A percentile compares a stretch with the other conserved stretches of the same genome.
These are phyloP conservation scores for Melinopterus prodromus DNA, from an alignment of 2,888 invertebrate genomes.

Conservation along the genomic window DNA sequence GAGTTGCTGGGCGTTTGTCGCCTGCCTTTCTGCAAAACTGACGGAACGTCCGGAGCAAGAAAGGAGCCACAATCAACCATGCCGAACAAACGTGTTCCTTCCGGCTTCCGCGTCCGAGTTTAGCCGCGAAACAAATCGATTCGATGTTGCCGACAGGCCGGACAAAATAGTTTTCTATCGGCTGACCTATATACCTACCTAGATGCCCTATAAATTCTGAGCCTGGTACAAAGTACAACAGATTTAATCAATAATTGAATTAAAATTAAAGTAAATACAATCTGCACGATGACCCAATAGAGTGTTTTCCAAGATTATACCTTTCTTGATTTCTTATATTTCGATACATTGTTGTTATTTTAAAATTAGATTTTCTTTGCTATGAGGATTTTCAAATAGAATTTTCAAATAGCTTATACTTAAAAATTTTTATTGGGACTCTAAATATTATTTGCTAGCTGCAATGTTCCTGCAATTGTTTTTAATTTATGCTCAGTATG, in stretches of 20 bases:
- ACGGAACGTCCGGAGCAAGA: background rate
- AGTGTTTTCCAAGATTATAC: too few species aligned
- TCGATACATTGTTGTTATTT: too few species aligned
- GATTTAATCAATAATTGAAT: background rate
- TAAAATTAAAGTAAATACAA: too few species aligned
- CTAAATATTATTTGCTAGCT: too few species aligned
- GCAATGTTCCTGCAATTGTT: too few species aligned
- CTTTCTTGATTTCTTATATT: too few species aligned
- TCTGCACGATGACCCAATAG: too few species aligned
- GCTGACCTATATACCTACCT: background rate
- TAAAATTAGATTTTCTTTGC: too few species aligned
- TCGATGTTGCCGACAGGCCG: background rate
- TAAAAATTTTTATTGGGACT: too few species aligned
- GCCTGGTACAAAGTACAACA: background rate
- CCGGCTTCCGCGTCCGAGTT: background rate
- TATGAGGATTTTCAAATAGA: too few species aligned
- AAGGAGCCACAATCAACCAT: background rate
- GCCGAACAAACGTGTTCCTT: background rate
- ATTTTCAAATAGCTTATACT: too few species aligned
- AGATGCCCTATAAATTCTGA: background rate
- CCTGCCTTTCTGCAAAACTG: background rate
- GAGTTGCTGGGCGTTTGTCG: background rate
- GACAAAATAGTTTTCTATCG: background rate
- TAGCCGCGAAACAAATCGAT: background rate
- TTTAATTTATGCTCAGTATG: too few species aligned